Conservation (phyloP, 2,888 invertebrate species). For the Amphipoea oculea region DNA sequence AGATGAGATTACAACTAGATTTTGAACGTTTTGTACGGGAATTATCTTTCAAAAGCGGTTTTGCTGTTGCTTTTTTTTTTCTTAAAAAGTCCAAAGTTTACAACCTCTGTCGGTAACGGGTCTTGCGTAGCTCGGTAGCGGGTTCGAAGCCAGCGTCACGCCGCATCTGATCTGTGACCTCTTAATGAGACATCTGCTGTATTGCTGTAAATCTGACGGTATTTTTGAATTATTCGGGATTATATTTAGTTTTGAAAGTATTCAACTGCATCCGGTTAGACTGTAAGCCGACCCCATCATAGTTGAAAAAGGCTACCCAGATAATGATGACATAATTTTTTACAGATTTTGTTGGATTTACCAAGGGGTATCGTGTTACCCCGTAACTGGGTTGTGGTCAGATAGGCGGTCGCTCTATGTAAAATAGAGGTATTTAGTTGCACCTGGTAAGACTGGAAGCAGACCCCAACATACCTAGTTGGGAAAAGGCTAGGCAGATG, state of each 20-base stretch:
- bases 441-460: no score
- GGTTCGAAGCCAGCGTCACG: conserved; percentile 81
- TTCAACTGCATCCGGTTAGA: neutral
- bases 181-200: conserved; percentile 78
- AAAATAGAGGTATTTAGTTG: no score
- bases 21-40: neutral
- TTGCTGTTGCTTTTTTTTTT: neutral
- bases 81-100: conserved; percentile 34
- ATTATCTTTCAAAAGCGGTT: neutral
- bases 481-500: no score
- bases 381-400: no score
- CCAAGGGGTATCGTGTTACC: no score
- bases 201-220: conserved; percentile 72
- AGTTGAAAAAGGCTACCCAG: no score
- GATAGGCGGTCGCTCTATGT: no score
- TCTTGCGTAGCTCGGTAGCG: conserved; percentile 84
- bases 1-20: neutral
- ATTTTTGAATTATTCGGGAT: conserved; percentile 44
- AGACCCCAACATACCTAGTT: no score
- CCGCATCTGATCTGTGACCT: conserved; percentile 83
- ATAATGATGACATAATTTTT: no score
- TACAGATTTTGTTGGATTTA: no score
- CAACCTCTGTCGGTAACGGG: conserved; percentile 74
- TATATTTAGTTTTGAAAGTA: neutral
- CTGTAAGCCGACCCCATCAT: neutral